Base-by-base conservation (phyloP, 2,797 vertebrate genomes). In the Microctenopoma steveboyesi region DNA sequence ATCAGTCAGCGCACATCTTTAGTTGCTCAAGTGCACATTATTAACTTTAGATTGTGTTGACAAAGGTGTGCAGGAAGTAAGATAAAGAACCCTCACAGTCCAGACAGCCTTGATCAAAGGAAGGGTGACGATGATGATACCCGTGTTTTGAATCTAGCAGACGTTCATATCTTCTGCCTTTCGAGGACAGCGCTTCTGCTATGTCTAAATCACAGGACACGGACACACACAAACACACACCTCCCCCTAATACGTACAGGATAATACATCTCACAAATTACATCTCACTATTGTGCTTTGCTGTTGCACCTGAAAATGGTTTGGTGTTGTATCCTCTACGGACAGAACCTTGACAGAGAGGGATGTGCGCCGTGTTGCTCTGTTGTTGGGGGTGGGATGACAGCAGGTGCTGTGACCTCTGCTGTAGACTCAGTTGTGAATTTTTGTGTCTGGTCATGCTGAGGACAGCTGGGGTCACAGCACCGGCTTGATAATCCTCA, bases 401-500 rank as follows among this genome's bases (percentile, higher is more conserved):
- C 37, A 40, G 25, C 15, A 22, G n/a, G 49, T 48, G 42, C 48
- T 51, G 52, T 79, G 14, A 85, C 79, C 75, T 66, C 53, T n/a
- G 59, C 48, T 49, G 69, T 50, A 48, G 60, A 35, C 69, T 67
- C 60, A 4, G 52, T 55, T 42, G 42, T 87, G 82, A 91, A 86
- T 83, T 75, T 61, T 39, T 55, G 42, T 60, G 82, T 83, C 83
- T 86, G 89, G 84, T 88, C 76, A 49, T 51, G 64, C 39, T 10
- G 74, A 87, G 84, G 88, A 89, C 86, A 90, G 81, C 79, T 65
- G 71, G 79, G 87, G 84, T 86, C 86, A 86, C 61, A 58, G 77
- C 78, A 40, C 12, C 13, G 46, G 78, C 81, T 72, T 75, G 70
- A 88, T 81, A 79, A 87, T 85, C 85, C 81, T 80, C 78, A 76